Conservation (phyloP, 2,888 invertebrate species). For the Macaria liturata region DNA sequence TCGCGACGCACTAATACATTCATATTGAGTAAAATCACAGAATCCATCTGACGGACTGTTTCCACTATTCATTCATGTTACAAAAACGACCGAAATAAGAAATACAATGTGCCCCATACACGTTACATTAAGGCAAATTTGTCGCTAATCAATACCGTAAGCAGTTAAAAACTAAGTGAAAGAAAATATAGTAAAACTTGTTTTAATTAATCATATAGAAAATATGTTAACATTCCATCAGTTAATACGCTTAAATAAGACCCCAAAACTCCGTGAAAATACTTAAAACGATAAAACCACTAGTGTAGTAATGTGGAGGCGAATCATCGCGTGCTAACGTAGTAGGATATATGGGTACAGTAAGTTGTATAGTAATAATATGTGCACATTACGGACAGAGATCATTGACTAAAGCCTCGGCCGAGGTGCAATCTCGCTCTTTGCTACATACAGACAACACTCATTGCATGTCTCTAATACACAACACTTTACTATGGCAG, state of each 20-base stretch:
- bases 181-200: slow-evolving; percentile 40
- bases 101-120: slow-evolving; percentile 55
- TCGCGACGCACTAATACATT: slow-evolving; percentile 46
- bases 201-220: slow-evolving; percentile 42
- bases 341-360: slow-evolving; percentile 36
- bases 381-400: slow-evolving; percentile 54
- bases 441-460: slow-evolving; percentile 1
- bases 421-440: slow-evolving; percentile 43
- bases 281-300: slow-evolving; percentile 52
- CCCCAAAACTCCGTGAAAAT: slow-evolving; percentile 64
- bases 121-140: slow-evolving; percentile 54
- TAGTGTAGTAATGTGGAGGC: slow-evolving; percentile 37
- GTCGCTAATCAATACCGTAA: slow-evolving; percentile 44
- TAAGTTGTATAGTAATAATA: slow-evolving; percentile 38
- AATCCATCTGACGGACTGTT: slow-evolving; percentile 43
- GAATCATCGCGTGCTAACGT: slow-evolving; percentile 40
- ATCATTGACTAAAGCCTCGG: slow-evolving; percentile 55
- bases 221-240: slow-evolving; percentile 68
- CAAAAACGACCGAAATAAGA: slow-evolving; percentile 33
- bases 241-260: slow-evolving; percentile 62
- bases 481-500: too few relatives aligned
- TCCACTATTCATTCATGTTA: slow-evolving; percentile 23
- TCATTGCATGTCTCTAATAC: too few relatives aligned
- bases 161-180: slow-evolving; percentile 42
- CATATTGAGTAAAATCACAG: slow-evolving; percentile 56